These are phyloP conservation scores for Drosophila tripunctata DNA, from an alignment of 2,888 invertebrate species.

Conservation along the genomic window DNA sequence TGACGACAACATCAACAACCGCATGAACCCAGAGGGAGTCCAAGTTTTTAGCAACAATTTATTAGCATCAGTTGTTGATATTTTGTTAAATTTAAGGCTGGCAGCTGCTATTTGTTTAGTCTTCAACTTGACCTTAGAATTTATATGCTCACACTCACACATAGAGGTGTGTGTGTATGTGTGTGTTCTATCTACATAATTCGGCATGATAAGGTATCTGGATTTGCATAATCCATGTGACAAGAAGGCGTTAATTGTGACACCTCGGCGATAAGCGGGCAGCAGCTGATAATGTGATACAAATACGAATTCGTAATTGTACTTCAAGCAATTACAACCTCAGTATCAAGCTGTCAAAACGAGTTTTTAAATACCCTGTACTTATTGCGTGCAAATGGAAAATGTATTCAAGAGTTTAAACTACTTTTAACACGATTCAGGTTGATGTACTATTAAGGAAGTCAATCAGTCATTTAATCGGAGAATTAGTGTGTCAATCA, in stretches of 20 bases:
- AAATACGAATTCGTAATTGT: slow-evolving; percentile 1
- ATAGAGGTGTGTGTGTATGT: not conserved
- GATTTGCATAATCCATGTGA: slow-evolving; percentile 48
- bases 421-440: too few relatives aligned
- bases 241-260: slow-evolving; percentile 33
- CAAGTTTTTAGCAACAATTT: slow-evolving; percentile 45
- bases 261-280: slow-evolving; percentile 36
- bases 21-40: slow-evolving; percentile 8
- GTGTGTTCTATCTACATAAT: slow-evolving; percentile 33
- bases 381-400: not conserved
- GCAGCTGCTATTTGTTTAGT: slow-evolving; percentile 40
- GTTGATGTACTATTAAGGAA: too few relatives aligned
- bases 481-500: not conserved
- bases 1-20: slow-evolving; percentile 56
- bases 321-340: slow-evolving; percentile 6
- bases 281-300: slow-evolving; percentile 5
- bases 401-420: not conserved
- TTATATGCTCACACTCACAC: slow-evolving; percentile 3
- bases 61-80: slow-evolving; percentile 40
- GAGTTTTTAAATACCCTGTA: slow-evolving; percentile 22
- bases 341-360: slow-evolving; percentile 37
- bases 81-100: slow-evolving; percentile 22
- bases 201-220: slow-evolving; percentile 37
- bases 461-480: not conserved
- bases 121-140: slow-evolving; percentile 64